Evolutionary conservation across 2,888 invertebrate species (phyloP).

Genomic region (Punctoribates punctum): DNA sequence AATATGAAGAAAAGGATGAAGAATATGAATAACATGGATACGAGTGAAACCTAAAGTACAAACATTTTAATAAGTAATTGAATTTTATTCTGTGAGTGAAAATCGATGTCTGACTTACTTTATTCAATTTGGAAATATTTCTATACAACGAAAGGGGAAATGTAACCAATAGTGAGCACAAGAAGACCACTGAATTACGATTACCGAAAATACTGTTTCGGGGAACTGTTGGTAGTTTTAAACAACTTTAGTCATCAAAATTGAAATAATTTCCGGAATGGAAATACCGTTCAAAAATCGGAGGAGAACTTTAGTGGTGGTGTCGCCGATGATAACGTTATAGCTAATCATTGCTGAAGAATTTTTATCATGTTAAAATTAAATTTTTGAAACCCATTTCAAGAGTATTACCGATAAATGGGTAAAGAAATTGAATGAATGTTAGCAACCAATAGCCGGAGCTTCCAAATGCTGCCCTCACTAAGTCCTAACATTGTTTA

Average conservation of each 20-base stretch:
- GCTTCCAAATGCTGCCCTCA: conserved; percentile 74
- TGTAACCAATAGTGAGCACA: conserved; percentile 69
- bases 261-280: too few species aligned
- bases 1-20: conserved; percentile 67
- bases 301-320: conserved; percentile 74
- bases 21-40: conserved; percentile 67
- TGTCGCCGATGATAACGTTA: conserved; percentile 81
- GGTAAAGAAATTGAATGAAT: conserved; percentile 73
- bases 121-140: conserved; percentile 67
- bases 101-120: conserved; percentile 54
- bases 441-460: conserved; percentile 72
- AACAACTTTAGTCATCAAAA: too few species aligned
- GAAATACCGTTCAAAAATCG: conserved; percentile 63
- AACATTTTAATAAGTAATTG: conserved; percentile 36
- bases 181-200: conserved; percentile 66
- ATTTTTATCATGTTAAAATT: background rate
- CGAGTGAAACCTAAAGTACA: conserved; percentile 58
- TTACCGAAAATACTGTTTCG: conserved; percentile 61
- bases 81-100: background rate
- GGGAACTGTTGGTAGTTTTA: conserved; percentile 52
- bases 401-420: conserved; percentile 68
- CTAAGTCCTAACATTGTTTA: conserved; percentile 57
- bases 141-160: conserved; percentile 74
- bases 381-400: background rate
- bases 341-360: conserved; percentile 68